Evolutionary conservation across 2,888 invertebrate genomes (phyloP).

Genomic region (Drosophila trichaetosa): DNA sequence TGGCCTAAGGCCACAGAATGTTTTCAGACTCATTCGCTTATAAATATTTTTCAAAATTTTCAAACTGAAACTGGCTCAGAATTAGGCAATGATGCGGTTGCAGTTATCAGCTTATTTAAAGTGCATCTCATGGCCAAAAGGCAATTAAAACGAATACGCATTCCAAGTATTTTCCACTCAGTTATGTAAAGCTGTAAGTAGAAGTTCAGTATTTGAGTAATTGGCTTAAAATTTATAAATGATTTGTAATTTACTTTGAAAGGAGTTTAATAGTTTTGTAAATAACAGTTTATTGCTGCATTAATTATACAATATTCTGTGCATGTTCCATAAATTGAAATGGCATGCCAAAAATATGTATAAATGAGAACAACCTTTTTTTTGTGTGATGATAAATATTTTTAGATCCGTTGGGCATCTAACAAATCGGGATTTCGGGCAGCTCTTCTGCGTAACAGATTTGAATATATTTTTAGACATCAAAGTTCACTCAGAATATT

Average conservation of each 20-base stretch:
- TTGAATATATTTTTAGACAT: slow-evolving; percentile 1
- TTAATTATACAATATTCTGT: neutral
- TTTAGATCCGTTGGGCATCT: neutral
- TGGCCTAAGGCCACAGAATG: slow-evolving; percentile 46
- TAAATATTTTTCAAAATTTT: slow-evolving; percentile 11
- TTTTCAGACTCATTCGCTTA: slow-evolving; percentile 25
- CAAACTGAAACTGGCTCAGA: slow-evolving; percentile 19
- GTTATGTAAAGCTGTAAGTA: neutral
- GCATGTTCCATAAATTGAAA: neutral
- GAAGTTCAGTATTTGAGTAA: neutral
- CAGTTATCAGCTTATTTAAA: slow-evolving; percentile 19
- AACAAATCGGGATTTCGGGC: neutral
- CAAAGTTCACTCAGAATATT: neutral
- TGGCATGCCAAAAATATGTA: neutral
- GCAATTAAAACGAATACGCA: neutral
- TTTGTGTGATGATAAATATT: neutral
- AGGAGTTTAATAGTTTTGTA: neutral
- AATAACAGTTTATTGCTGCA: neutral
- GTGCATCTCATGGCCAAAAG: neutral
- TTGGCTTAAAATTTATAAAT: neutral
- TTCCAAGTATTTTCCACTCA: neutral
- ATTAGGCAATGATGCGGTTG: slow-evolving; percentile 29
- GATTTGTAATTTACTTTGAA: neutral
- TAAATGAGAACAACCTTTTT: neutral
- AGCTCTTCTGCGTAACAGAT: neutral